Evolutionary conservation across 1,140 invertebrate species (phyloP).

Genomic region (Diprion similis): DNA sequence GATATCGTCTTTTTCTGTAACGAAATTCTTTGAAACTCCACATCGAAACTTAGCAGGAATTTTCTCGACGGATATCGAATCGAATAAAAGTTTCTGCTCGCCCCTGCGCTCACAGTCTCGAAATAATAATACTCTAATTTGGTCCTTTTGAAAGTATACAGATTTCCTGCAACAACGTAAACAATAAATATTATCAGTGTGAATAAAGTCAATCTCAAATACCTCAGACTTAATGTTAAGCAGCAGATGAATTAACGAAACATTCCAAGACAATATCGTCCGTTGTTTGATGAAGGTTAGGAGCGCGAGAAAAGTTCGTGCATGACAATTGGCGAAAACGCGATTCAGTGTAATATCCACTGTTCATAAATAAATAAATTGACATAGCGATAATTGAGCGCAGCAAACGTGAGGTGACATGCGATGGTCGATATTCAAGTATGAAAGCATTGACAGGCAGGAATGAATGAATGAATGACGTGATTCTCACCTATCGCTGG

Average conservation of each 20-base stretch:
- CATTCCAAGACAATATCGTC: too few relatives aligned
- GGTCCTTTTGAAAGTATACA: constrained; percentile 66
- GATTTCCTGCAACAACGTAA: constrained; percentile 39
- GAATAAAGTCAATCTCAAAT: too few relatives aligned
- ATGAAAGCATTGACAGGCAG: background rate
- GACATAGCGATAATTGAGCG: background rate
- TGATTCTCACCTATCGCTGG: constrained; percentile 43
- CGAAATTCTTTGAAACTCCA: background rate
- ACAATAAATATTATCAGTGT: too few relatives aligned
- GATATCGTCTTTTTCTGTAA: constrained; percentile 18
- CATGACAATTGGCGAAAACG: too few relatives aligned
- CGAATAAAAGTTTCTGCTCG: constrained; percentile 79
- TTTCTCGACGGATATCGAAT: constrained; percentile 77
- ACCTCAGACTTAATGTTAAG: too few relatives aligned
- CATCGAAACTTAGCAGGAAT: constrained; percentile 44
- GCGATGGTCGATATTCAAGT: too few relatives aligned
- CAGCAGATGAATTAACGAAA: too few relatives aligned
- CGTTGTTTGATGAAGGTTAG: too few relatives aligned
- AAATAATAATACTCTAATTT: constrained; percentile 82
- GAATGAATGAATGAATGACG: background rate
- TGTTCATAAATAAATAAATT: background rate
- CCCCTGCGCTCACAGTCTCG: constrained; percentile 84
- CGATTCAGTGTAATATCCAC: too few relatives aligned
- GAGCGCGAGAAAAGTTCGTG: too few relatives aligned
- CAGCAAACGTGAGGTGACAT: too few relatives aligned